Evolutionary conservation across 2,888 invertebrate genomes (phyloP), one percentile per base, ranked within the genome.

Genomic region (Orchestes rusci): DNA sequence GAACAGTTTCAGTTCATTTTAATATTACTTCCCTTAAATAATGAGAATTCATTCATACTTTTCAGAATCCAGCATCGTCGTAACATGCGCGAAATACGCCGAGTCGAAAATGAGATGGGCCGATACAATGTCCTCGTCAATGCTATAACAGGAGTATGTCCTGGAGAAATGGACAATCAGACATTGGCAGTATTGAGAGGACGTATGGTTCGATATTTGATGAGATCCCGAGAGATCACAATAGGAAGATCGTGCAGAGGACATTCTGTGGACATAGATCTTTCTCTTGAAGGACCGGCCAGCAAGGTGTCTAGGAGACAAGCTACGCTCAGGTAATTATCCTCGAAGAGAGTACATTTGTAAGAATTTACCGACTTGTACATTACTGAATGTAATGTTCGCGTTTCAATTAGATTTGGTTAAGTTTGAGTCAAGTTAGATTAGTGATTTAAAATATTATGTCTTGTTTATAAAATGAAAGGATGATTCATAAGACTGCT

Each of bases 221-320:
- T 96, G 93, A 74, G 93, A 51, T 93, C 93, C 10, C 76, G 86
- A 62, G 94, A 95, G 83, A 94, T 96, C 37, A 92, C 92, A 1
- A 81, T 97, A 30, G 96, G 96, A 1, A 77, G 96, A 46, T 82
- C 84, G 51, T 88, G 93, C 1, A 84, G 87, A 58, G 92, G 92
- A 60, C 83, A 86, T 59, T 75, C 76, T 36, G 92, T 97, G 27
- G 96, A 97, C 69, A 92, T 96, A 17, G 94, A 97, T 70, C 71
- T 97, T 35, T 82, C 85, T 1, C 71, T 95, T 31, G 96, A 97
- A 70, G 96, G 96, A 0, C 94, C 95, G 0, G 87, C 95, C 0
- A 86, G 87, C 66, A 96, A 95, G 70, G 83, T 93, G 29, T 95
- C 95, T 0, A 75, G 96, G 31, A 79, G 89, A 52, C 96, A 96